Evolutionary conservation across 2,797 vertebrate species (phyloP).

Genomic region (Halcyon leucocephala): DNA sequence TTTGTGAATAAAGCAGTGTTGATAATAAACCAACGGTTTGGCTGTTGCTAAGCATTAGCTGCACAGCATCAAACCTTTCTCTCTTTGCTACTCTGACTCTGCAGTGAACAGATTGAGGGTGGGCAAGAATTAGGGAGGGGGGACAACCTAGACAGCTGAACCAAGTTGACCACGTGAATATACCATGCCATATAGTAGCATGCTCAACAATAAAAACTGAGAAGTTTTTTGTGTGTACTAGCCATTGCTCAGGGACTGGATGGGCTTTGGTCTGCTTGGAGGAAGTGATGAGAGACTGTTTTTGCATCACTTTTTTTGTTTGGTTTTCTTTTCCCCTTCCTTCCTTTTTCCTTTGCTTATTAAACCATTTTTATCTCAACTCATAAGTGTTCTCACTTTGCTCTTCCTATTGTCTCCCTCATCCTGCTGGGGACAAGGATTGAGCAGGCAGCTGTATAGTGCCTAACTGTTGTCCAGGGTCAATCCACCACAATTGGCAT

Average conservation of each 20-base stretch:
- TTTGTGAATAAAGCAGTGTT: background rate
- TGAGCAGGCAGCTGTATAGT: background rate
- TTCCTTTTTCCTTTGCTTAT: background rate
- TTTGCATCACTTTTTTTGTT: background rate
- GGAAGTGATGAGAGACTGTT: fast-evolving
- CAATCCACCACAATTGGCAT: background rate
- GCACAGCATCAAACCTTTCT: background rate
- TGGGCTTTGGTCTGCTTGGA: background rate
- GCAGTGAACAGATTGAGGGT: background rate
- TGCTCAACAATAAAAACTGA: background rate
- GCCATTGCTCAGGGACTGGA: background rate
- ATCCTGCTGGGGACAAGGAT: background rate
- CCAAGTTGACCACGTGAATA: fast-evolving
- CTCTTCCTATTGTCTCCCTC: background rate
- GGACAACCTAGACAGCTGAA: background rate
- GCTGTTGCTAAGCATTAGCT: background rate
- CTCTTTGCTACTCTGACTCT: background rate
- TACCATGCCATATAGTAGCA: background rate
- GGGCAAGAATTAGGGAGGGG: background rate
- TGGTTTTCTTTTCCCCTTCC: fast-evolving
- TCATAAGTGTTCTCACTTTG: background rate
- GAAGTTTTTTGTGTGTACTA: fast-evolving
- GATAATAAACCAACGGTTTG: background rate
- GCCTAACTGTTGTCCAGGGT: background rate
- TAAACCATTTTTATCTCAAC: background rate